Evolutionary conservation across 2,113 vertebrate genomes (phyloP).

Genomic region (Corythornis cristatus): DNA sequence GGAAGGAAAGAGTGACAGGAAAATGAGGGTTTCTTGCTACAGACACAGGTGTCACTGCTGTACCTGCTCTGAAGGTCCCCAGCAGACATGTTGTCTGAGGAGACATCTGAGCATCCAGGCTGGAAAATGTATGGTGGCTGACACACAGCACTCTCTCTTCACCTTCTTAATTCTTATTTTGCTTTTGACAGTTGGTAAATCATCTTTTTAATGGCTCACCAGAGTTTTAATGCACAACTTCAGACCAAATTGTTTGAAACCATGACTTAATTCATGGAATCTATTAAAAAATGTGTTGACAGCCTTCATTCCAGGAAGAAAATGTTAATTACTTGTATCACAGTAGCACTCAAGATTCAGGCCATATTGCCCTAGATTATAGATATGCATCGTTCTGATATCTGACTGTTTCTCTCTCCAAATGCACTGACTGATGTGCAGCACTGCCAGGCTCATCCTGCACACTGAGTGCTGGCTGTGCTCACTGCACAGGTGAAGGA

Average conservation of each 20-base stretch:
- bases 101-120: constrained; percentile 62
- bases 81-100: not conserved
- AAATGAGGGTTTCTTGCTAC: not conserved
- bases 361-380: constrained; percentile 72
- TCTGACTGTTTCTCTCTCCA: constrained; percentile 21
- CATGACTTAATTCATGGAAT: constrained; percentile 71
- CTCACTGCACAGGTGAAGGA: not conserved
- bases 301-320: constrained; percentile 73
- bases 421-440: constrained; percentile 46
- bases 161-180: constrained; percentile 68
- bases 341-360: constrained; percentile 72
- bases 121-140: constrained; percentile 62
- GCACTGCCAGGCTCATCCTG: constrained; percentile 19
- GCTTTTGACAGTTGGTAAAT: constrained; percentile 68
- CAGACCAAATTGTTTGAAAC: constrained; percentile 70
- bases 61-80: constrained; percentile 16
- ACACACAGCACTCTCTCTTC: constrained; percentile 50
- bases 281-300: constrained; percentile 71
- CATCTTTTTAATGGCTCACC: constrained; percentile 70
- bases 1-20: not conserved
- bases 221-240: constrained; percentile 67
- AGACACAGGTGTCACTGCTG: not conserved
- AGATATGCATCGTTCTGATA: constrained; percentile 67
- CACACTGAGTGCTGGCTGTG: not conserved
- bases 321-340: constrained; percentile 73